phyloP scores from a whole-genome alignment of 1,140 invertebrate species.

The Cardiocondyla obscurior region DNA sequence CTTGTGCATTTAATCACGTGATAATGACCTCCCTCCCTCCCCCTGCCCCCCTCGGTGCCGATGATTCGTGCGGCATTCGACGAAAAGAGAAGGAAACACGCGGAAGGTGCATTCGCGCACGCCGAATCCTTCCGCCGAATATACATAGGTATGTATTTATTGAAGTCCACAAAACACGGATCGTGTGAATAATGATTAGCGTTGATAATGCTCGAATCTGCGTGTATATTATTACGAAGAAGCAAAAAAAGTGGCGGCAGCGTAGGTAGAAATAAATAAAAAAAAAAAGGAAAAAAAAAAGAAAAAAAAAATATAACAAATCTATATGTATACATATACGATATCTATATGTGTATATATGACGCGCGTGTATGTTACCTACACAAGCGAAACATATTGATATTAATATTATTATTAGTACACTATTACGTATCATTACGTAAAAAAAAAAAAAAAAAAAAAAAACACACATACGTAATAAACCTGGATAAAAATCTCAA shows the following conservation, averaged over 20 bases:
- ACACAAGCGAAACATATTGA: constrained; percentile 53
- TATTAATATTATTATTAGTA: constrained; percentile 61
- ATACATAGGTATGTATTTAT: constrained; percentile 40
- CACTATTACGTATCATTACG: constrained; percentile 56
- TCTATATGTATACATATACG: constrained; percentile 57
- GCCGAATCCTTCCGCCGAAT: too few relatives aligned
- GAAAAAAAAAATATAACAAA: constrained; percentile 64
- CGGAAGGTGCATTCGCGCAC: too few relatives aligned
- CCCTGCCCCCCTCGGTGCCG: constrained; percentile 68
- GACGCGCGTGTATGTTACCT: constrained; percentile 25
- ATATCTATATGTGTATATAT: constrained; percentile 52
- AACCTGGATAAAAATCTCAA: constrained; percentile 69
- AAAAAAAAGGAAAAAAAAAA: too few relatives aligned
- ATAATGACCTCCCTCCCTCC: too few relatives aligned
- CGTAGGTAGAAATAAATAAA: constrained; percentile 63
- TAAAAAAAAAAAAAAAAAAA: too few relatives aligned
- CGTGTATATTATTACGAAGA: constrained; percentile 76
- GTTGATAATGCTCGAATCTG: constrained; percentile 62
- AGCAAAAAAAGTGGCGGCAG: too few relatives aligned
- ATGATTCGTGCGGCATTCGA: constrained; percentile 64
- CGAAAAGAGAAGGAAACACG: constrained; percentile 67
- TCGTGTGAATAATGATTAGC: constrained; percentile 73
- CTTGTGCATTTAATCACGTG: constrained; percentile 77
- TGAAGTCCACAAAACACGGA: constrained; percentile 41
- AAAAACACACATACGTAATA: constrained; percentile 77